Evolutionary conservation across 2,888 invertebrate genomes (phyloP).

Genomic region (Sarcophaga caerulescens): DNA sequence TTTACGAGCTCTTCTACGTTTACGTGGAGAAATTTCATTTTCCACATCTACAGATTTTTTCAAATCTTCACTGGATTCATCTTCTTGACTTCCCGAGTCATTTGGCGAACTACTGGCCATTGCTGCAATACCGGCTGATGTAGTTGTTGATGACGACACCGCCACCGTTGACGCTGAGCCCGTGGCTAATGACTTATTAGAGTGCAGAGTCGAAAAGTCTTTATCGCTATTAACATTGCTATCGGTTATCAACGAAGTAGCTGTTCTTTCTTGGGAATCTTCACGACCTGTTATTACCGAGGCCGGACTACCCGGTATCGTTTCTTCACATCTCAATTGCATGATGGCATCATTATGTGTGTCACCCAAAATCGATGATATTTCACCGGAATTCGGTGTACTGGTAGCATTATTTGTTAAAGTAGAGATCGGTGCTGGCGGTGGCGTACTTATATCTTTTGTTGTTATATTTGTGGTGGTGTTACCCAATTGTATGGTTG

Average conservation of each 20-base stretch:
- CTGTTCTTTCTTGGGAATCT: constrained; percentile 71
- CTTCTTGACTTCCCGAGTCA: constrained; percentile 80
- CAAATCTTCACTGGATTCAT: constrained; percentile 79
- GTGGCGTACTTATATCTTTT: constrained; percentile 41
- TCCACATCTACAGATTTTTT: constrained; percentile 76
- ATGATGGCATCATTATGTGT: constrained; percentile 85
- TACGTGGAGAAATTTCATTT: constrained; percentile 80
- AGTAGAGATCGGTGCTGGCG: background rate
- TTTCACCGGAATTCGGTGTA: constrained; percentile 55
- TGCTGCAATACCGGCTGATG: constrained; percentile 31
- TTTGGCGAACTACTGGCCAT: constrained; percentile 77
- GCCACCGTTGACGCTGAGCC: constrained; percentile 6
- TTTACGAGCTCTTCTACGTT: constrained; percentile 82
- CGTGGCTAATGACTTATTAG: constrained; percentile 30
- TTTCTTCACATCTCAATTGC: constrained; percentile 92
- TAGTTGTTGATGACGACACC: background rate
- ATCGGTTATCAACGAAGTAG: constrained; percentile 74
- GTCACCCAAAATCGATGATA: constrained; percentile 73
- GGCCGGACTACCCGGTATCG: constrained; percentile 94
- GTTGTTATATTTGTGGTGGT: background rate
- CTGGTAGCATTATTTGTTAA: background rate
- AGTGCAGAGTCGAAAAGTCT: constrained; percentile 44
- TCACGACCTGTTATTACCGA: constrained; percentile 82
- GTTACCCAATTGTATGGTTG: constrained; percentile 10
- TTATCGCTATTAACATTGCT: constrained; percentile 40